Base-by-base conservation (phyloP, 2,113 vertebrate genomes). In the Philantomba maxwellii region DNA sequence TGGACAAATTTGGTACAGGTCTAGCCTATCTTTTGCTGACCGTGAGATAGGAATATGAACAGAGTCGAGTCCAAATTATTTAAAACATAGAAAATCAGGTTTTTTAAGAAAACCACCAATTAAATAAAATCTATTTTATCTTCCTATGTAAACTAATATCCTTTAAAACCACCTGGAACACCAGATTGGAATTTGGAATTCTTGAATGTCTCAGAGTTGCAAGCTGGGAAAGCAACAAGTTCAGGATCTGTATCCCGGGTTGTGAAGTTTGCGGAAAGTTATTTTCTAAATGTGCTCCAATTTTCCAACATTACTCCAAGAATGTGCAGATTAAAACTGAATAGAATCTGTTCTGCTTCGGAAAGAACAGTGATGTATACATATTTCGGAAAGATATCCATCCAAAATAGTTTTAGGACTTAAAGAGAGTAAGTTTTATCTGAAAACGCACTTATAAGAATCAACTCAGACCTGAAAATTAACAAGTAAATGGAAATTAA, bases 281-380 rank as follows among this genome's bases (percentile, higher is more conserved):
- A 87, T 95, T 96, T 94, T 91, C 66, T 91, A 95, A 97, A 82
- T 81, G 26, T 47, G 77, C 47, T 88, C 55, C 47, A 88, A 89
- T 83, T 89, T 96, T 89, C 89, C 89, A 95, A 57, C 19, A 23
- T 43, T 87, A 49, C 16, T 64, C 21, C 39, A 87, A 93, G 58
- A 62, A 94, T 96, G 49, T 87, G 45, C 45, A 45, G 39, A 57
- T 88, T 43, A 85, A 33, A 96, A 91, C 53, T 33, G 66, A 95
- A 26, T 62, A 93, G 58, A 96, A 87, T 62, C 91, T 21, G 39
- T 30, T 95, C 62, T 89, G 57, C 62, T 91, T 95, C 28, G 8
- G 26, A 87, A 92, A 88, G 43, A 86, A 55, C 7, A 26, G 85
- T 58, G 15, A 66, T 57, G 17, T 90, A 53, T 57, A 85, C 49